These are phyloP conservation scores for Heliconius hewitsoni DNA, from an alignment of 1,140 invertebrate species.

Conservation along the genomic window DNA sequence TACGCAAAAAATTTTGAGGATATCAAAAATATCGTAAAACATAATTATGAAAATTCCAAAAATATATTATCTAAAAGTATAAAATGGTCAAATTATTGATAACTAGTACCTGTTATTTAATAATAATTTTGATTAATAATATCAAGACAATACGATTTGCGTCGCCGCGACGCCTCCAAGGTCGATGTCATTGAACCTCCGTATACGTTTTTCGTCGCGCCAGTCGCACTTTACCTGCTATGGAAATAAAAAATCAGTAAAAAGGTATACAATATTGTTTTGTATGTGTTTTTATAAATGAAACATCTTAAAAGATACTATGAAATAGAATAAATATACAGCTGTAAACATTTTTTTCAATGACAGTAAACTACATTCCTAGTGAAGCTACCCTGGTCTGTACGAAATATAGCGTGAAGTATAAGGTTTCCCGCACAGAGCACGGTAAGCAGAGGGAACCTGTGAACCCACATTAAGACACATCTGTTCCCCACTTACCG, in stretches of 20 bases:
- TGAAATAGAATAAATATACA: background rate
- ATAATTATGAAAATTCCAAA: too few relatives aligned
- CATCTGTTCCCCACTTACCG: too few relatives aligned
- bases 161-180: conserved; percentile 58
- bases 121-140: conserved; percentile 43
- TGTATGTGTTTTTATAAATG: background rate
- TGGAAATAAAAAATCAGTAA: conserved; percentile 52
- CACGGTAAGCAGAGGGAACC: too few relatives aligned
- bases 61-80: background rate
- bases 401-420: too few relatives aligned
- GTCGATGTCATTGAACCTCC: conserved; percentile 67
- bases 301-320: background rate
- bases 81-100: background rate
- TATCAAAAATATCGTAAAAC: too few relatives aligned
- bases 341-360: background rate
- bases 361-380: background rate
- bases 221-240: conserved; percentile 37
- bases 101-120: conserved; percentile 35
- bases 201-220: conserved; percentile 63
- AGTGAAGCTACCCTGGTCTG: too few relatives aligned
- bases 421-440: too few relatives aligned
- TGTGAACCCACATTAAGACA: too few relatives aligned
- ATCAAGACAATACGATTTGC: conserved; percentile 55
- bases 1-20: too few relatives aligned
- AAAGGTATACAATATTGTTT: conserved; percentile 32